Evolutionary conservation across 1,140 invertebrate genomes (phyloP), one percentile per base, ranked within the genome.

Genomic region (Pollicipes pollicipes): DNA sequence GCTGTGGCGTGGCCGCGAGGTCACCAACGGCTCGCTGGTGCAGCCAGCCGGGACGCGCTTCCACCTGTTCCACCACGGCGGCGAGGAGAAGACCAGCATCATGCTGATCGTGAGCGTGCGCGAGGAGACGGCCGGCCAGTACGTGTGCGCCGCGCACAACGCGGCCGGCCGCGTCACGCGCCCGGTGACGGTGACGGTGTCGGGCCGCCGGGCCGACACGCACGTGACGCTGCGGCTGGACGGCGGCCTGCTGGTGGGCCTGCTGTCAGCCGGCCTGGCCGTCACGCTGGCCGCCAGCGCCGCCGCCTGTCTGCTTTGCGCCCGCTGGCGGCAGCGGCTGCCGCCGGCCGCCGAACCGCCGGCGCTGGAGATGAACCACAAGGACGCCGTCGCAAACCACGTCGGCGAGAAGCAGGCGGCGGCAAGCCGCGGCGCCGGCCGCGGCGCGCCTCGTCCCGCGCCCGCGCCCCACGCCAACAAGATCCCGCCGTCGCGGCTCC

Each of bases 1-100:
- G 85, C 58, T 76, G 66, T 77, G 81, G 72, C 80, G 80, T 74
- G 83, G 82, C 71, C 79, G 80, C 71, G 76, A 81, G 1, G 79
- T 85, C 16, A 82, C 81, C 30, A 83, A 86, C 75, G 63, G 63
- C 63, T 64, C 63, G 3, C 6, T 27, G 10, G 3, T 8, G 24
- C 63, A n/a, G 24, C 21, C 63, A 6, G 10, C 21, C 63, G 63
- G 63, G 6, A n/a, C 63, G 4, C 27, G 24, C 6, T 64, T 16
- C 27, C 24, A 8, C 24, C 6, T 64, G 24, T 64, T 64, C 63
- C 6, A 64, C 6, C 63, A 64, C 63, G 63, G 63, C 21, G 6
- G 63, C 3, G 24, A 64, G 27, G 63, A 64, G 63, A 64, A 64
- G 63, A 64, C 63, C 24, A 64, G 63, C 63, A 4, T n/a, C 3